Evolutionary conservation across 1,140 invertebrate species (phyloP), one percentile per base, ranked within the genome.

Genomic region (Notospermus geniculatus): DNA sequence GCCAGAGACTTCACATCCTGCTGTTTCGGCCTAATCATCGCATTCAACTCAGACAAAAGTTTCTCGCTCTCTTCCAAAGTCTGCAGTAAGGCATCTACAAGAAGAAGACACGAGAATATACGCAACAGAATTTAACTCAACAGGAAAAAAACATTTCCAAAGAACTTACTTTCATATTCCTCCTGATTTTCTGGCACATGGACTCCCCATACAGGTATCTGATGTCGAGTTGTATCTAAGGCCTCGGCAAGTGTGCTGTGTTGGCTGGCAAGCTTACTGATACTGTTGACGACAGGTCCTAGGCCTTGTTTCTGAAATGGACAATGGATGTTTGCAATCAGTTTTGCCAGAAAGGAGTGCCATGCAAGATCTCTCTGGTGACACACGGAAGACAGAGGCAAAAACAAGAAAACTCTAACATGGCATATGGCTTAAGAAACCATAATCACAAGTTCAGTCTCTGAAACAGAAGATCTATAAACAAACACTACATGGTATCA

Each of bases 151-250:
- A 19, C 19, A 23, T 43, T 39, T 25, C 43, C 43, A 17, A 28
- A 54, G 4, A 28, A 55, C 59, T 36, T 61, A 75, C 71, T 67
- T 61, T 68, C 62, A 30, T 63, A 72, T 23, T 68, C 54, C 2
- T 75, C 67, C 28, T 72, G 64, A 65, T 72, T 65, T 13, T 71
- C 62, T 11, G 74, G 74, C 5, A 76, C 53, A 43, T 74, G 64
- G 43, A 76, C 64, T 15, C 72, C 74, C 30, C 60, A 62, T 11
- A 68, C 67, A 23, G 63, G 65, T 28, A 76, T 70, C 65, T 75
- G 71, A 57, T 76, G 74, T 13, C 73, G 41, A 5, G 74, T 76
- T 7, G 74, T 74, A 59, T 76, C 73, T 27, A 75, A 54, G 17
- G 71, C 71, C 13, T 62, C 53, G 0, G 74, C 71, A 39, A 76